These are phyloP conservation scores for Saturnia pavonia DNA, from an alignment of 2,888 invertebrate species.

Conservation along the genomic window DNA sequence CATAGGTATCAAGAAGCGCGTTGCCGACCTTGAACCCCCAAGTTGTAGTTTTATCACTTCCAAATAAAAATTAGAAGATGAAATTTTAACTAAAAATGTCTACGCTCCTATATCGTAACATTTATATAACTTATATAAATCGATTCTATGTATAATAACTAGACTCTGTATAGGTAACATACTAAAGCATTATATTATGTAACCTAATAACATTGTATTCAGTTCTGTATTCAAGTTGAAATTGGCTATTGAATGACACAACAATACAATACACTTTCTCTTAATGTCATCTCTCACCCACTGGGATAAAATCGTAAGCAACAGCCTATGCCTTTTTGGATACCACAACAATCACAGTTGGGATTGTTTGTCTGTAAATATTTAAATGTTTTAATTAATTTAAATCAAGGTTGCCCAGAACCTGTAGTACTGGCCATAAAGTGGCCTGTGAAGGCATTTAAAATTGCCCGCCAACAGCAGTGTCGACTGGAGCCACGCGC, in stretches of 20 bases:
- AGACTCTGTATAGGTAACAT: not conserved
- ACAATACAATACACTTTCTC: slow-evolving; percentile 19
- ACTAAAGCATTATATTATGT: slow-evolving; percentile 25
- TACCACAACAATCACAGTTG: not conserved
- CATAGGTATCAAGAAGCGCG: too few relatives aligned
- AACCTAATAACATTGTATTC: slow-evolving; percentile 20
- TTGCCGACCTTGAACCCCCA: too few relatives aligned
- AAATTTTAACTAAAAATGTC: too few relatives aligned
- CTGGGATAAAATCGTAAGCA: not conserved
- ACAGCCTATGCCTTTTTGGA: not conserved
- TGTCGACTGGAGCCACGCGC: too few relatives aligned
- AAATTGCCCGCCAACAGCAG: too few relatives aligned
- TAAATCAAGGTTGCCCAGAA: not conserved
- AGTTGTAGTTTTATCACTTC: too few relatives aligned
- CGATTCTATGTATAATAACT: not conserved
- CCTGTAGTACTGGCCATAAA: too few relatives aligned
- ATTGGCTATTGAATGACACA: slow-evolving; percentile 17
- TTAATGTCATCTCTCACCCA: slow-evolving; percentile 8
- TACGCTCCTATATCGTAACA: not conserved
- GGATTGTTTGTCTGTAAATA: not conserved
- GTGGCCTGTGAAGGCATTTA: too few relatives aligned
- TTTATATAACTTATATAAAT: not conserved
- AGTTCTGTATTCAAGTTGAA: slow-evolving; percentile 15
- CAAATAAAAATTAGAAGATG: too few relatives aligned
- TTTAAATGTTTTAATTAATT: not conserved